A percentile compares a stretch with the other conserved stretches of the same genome.
phyloP scores from a whole-genome alignment of 1,140 invertebrate species.

The Latrodectus geometricus region DNA sequence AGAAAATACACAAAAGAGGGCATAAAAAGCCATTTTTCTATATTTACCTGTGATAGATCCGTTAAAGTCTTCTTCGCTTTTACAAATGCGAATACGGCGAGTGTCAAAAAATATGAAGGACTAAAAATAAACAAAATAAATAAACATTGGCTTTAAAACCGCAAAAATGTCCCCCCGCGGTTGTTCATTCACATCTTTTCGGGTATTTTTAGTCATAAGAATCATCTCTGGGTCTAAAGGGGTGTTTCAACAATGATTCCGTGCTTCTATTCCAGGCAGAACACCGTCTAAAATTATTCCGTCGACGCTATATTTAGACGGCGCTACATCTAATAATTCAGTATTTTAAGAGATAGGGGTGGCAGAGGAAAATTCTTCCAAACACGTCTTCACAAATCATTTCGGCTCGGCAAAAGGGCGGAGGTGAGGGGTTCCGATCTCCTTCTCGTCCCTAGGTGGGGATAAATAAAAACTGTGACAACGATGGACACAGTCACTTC shows the following conservation, averaged over 20 bases:
- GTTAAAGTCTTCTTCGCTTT: neutral
- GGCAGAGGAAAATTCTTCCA: constrained; percentile 3
- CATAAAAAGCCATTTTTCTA: neutral
- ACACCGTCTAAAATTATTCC: constrained; percentile 48
- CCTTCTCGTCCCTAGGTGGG: neutral
- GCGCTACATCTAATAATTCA: constrained; percentile 42
- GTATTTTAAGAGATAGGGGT: constrained; percentile 8
- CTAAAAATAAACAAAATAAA: constrained; percentile 9
- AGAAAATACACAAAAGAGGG: neutral
- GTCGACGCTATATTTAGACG: constrained; percentile 24
- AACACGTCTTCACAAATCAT: constrained; percentile 36
- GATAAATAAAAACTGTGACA: neutral
- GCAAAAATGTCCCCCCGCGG: constrained; percentile 29
- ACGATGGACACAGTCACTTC: neutral
- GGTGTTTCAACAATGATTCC: constrained; percentile 43
- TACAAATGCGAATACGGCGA: constrained; percentile 6
- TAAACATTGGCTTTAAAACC: constrained; percentile 18
- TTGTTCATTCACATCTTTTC: constrained; percentile 27
- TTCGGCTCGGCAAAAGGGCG: neutral
- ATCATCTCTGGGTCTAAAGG: constrained; percentile 39
- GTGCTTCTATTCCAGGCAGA: constrained; percentile 9
- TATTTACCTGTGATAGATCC: constrained; percentile 7
- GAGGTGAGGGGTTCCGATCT: neutral
- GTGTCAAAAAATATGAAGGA: neutral
- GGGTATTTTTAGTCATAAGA: constrained; percentile 36